Evolutionary conservation across 2,113 vertebrate genomes (phyloP).

Genomic region (Neodontobutis hainanensis): DNA sequence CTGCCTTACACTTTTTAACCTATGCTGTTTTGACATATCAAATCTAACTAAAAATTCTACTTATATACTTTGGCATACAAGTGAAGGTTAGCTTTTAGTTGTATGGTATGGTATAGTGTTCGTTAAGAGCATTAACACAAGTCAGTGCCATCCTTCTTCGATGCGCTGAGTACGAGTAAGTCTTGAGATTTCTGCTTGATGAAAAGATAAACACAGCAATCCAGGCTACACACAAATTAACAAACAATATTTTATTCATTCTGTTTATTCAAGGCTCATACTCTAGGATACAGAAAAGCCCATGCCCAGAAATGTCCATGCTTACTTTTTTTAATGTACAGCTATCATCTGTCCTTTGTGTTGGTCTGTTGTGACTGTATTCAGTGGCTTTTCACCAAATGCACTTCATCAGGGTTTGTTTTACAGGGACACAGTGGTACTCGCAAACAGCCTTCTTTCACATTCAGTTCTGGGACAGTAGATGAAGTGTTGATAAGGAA

Average conservation of each 20-base stretch:
- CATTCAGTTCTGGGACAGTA: slow-evolving; percentile 43
- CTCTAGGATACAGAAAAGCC: background rate
- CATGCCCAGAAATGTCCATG: background rate
- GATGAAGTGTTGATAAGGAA: slow-evolving; percentile 2
- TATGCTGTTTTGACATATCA: too few relatives aligned
- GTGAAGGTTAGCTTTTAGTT: too few relatives aligned
- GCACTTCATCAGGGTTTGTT: background rate
- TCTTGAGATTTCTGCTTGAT: background rate
- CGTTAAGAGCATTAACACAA: too few relatives aligned
- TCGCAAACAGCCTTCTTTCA: slow-evolving; percentile 8
- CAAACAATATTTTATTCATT: background rate
- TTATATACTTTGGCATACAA: too few relatives aligned
- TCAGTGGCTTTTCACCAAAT: background rate
- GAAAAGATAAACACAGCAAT: background rate
- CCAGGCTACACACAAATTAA: background rate
- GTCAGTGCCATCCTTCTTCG: too few relatives aligned
- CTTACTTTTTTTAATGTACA: background rate
- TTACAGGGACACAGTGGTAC: slow-evolving; percentile 23
- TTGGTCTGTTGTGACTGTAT: background rate
- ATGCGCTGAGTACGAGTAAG: too few relatives aligned
- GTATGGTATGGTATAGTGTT: too few relatives aligned
- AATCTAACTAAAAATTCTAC: too few relatives aligned
- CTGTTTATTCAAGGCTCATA: background rate
- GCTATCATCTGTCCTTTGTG: background rate
- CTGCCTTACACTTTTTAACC: too few relatives aligned